phyloP scores from a whole-genome alignment of 2,113 vertebrate species.

The Amphiprion percula region DNA sequence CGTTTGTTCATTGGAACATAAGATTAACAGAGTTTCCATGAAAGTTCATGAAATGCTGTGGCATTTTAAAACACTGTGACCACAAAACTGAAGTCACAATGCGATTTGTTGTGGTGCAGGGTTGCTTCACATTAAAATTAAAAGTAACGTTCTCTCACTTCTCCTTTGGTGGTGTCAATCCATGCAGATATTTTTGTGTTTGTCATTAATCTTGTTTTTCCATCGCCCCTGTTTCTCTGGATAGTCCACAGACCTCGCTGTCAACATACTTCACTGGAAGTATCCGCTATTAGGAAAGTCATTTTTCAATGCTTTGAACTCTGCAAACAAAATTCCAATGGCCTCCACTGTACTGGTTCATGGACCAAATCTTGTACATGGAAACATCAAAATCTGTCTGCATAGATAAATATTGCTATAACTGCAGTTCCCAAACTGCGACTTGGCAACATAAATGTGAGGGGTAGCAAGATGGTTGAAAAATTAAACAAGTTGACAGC shows the following conservation, averaged over 20 bases:
- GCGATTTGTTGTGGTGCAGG: background rate
- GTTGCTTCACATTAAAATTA: background rate
- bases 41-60: background rate
- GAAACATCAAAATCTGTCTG: no score
- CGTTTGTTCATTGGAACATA: background rate
- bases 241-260: background rate
- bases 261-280: background rate
- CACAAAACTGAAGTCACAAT: background rate
- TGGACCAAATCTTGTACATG: no score
- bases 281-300: background rate
- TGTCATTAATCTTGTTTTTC: background rate
- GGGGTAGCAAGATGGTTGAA: no score
- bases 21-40: background rate
- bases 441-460: no score
- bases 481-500: no score
- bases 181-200: background rate
- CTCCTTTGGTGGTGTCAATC: background rate
- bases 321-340: background rate
- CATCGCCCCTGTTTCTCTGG: background rate
- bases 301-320: background rate
- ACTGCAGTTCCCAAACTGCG: no score
- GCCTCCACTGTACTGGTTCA: background rate
- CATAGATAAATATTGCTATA: no score
- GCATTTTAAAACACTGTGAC: background rate
- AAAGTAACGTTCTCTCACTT: background rate